These are phyloP conservation scores for Neostethus bicornis DNA, from an alignment of 2,797 vertebrate genomes.

Conservation along the genomic window DNA sequence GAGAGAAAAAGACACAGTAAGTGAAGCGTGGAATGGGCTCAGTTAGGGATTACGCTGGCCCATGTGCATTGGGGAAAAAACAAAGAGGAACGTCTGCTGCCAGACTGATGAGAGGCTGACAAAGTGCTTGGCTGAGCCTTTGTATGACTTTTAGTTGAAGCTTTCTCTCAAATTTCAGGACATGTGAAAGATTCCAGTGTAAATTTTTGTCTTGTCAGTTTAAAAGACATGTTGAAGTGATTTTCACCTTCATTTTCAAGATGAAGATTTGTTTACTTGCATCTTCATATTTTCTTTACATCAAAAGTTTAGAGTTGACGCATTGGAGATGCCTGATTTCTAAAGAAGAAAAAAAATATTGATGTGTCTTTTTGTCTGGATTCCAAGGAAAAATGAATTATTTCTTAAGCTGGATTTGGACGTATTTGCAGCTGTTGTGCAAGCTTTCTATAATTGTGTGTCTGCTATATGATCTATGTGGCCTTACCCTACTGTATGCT, in stretches of 20 bases:
- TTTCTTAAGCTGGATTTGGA: slow-evolving; percentile 30
- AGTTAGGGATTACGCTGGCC: slow-evolving; percentile 56
- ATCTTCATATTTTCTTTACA: slow-evolving; percentile 16
- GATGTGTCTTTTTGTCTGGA: slow-evolving; percentile 1
- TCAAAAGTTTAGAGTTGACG: slow-evolving; percentile 19
- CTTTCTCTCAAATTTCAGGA: slow-evolving; percentile 31
- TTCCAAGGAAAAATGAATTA: slow-evolving; percentile 30
- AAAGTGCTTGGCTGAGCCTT: slow-evolving; percentile 44
- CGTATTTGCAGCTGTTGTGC: slow-evolving; percentile 25
- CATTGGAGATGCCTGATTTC: slow-evolving; percentile 30
- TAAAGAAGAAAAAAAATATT: slow-evolving; percentile 21
- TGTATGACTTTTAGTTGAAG: slow-evolving; percentile 33
- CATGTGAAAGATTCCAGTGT: slow-evolving; percentile 21
- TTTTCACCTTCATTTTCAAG: slow-evolving; percentile 17
- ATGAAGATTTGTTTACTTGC: slow-evolving; percentile 15
- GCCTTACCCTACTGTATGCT: slow-evolving; percentile 50
- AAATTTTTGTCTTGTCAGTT: slow-evolving; percentile 34
- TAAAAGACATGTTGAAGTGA: slow-evolving; percentile 26
- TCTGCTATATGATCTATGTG: slow-evolving; percentile 40
- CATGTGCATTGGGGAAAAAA: slow-evolving; percentile 50
- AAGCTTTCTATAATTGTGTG: slow-evolving; percentile 36
- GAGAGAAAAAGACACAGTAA: slow-evolving; percentile 44
- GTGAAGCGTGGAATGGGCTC: slow-evolving; percentile 59
- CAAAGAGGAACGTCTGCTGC: slow-evolving; percentile 46
- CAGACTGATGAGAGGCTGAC: slow-evolving; percentile 54